These are phyloP conservation scores for Diploscapter pachys DNA, from an alignment of 1,140 invertebrate genomes.

Conservation along the genomic window DNA sequence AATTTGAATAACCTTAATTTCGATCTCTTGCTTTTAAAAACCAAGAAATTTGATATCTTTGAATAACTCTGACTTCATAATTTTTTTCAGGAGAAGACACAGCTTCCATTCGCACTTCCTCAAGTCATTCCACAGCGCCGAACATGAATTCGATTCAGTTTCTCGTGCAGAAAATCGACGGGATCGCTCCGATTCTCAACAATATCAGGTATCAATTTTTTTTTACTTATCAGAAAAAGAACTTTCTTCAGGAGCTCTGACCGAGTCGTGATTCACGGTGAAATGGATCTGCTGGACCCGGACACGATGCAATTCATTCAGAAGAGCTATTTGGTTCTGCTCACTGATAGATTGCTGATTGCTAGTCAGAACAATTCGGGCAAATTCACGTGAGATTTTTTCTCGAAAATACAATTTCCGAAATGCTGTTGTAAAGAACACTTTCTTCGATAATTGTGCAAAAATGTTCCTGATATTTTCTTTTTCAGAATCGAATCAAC, in stretches of 20 bases:
- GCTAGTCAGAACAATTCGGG: conserved; percentile 33
- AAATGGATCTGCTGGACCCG: conserved; percentile 49
- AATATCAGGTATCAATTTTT: neutral
- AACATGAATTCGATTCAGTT: conserved; percentile 65
- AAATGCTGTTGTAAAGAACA: conserved; percentile 3
- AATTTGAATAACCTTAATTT: too few species aligned
- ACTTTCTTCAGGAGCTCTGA: conserved; percentile 48
- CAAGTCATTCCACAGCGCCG: conserved; percentile 33
- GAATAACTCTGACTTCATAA: neutral
- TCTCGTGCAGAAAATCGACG: conserved; percentile 64
- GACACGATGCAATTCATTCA: conserved; percentile 47
- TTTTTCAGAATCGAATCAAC: conserved; percentile 79
- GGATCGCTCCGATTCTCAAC: conserved; percentile 53
- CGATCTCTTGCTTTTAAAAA: too few species aligned
- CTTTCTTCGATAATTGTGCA: conserved; percentile 58
- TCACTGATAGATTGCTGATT: conserved; percentile 48
- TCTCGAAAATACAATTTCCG: conserved; percentile 1
- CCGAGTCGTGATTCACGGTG: conserved; percentile 49
- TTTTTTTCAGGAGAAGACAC: conserved; percentile 60
- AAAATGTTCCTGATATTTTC: conserved; percentile 6
- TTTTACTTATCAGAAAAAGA: conserved; percentile 42
- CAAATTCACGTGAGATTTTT: conserved; percentile 30
- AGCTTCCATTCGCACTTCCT: conserved; percentile 65
- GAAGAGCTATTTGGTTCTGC: conserved; percentile 44
- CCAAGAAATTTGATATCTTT: neutral